A percentile compares a stretch with the other conserved stretches of the same genome.
Conservation (phyloP, 2,888 invertebrate genomes). For the Trimorus sp. region DNA sequence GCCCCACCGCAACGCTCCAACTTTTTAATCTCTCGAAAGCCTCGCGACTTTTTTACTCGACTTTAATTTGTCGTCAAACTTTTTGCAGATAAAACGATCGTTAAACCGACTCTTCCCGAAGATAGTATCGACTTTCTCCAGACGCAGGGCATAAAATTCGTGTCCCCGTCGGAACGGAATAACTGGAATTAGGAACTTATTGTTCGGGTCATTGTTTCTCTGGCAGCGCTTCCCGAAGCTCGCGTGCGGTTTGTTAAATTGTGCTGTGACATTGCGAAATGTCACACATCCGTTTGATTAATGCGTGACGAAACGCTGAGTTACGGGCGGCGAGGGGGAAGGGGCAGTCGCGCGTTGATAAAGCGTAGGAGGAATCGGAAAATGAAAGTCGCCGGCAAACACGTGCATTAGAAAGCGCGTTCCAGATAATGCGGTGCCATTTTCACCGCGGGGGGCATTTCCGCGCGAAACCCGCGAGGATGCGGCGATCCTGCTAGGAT, state of each 20-base stretch:
- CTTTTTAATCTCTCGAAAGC: too few species aligned
- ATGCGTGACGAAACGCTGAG: constrained; percentile 52
- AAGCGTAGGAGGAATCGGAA: constrained; percentile 47
- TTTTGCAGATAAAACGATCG: background rate
- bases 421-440: constrained; percentile 59
- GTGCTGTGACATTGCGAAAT: constrained; percentile 49
- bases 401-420: constrained; percentile 68
- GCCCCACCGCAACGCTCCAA: too few species aligned
- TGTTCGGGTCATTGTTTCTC: constrained; percentile 35
- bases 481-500: constrained; percentile 18
- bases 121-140: constrained; percentile 33
- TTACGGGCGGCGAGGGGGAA: constrained; percentile 12
- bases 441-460: constrained; percentile 61
- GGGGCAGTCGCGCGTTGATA: constrained; percentile 19
- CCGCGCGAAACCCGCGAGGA: constrained; percentile 47
- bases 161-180: constrained; percentile 1
- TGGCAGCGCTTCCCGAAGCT: constrained; percentile 23
- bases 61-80: background rate
- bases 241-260: constrained; percentile 42
- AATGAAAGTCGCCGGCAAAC: constrained; percentile 43
- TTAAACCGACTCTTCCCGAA: background rate
- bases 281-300: constrained; percentile 51
- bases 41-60: too few species aligned
- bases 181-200: constrained; percentile 29
- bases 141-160: constrained; percentile 13